Base-by-base conservation (phyloP, 2,113 vertebrate species). In the Ophthalmolycus amberensis region DNA sequence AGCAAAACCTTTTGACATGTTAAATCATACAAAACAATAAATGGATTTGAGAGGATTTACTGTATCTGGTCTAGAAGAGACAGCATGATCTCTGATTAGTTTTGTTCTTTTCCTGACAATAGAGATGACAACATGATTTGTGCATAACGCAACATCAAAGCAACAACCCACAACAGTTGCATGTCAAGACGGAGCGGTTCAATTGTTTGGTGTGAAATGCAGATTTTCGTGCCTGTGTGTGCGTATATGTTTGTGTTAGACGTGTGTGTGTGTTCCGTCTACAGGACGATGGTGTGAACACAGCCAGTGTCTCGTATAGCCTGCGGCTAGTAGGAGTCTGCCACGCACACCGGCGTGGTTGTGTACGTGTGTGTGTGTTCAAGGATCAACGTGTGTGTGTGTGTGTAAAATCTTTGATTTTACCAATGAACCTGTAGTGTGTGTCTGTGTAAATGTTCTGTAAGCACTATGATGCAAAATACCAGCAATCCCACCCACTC, bases 81-180 rank as follows among this genome's bases (percentile, higher is more conserved):
- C 22, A 70, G 59, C 40, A 6, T 68, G 37, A 79, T 83, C 80
- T 90, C 81, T 79, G 82, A 78, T 87, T 85, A 25, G 85, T 83
- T 5, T 18, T 54, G 10, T 71, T 75, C 25, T 69, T 64, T 67
- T 58, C 7, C 77, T 64, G 78, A 88, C 79, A 90, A 89, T 77
- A 68, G 42, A 44, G 73, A 59, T 75, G 83, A 84, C 79, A 87
- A 82, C 71, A 44, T 44, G 71, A 60, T 63, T 65, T 40, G 71
- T n/a, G 69, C 60, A 87, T 85, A 87, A 89, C 20, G 84, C 85
- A 91, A 89, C 87, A 93, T 89, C 84, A 90, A 89, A 88, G 91
- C 84, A 88, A 89, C 79, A 80, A 75, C 58, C 72, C 84, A 54
- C 12, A 79, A 82, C 66, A 83, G 79, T 66, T 89, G 84, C 85